Percentiles rank a stretch among this genome's conserved stretches.
Evolutionary conservation across 1,140 invertebrate genomes (phyloP).

Genomic region (Macrostomum lignano): DNA sequence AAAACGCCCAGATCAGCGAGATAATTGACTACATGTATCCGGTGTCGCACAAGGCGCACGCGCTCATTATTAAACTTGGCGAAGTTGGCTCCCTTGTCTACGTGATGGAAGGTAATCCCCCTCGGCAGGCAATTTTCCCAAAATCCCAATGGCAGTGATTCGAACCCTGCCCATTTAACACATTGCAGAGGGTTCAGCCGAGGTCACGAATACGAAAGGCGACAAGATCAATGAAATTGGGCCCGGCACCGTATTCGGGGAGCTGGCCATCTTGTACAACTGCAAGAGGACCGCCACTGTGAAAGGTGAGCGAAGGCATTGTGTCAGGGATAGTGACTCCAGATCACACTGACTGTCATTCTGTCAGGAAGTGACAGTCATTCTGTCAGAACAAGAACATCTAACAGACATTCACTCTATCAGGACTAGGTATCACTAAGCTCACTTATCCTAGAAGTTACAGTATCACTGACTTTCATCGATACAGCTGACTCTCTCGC

Average conservation of each 20-base stretch:
- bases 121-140: background rate
- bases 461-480: no score
- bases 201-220: no score
- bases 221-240: conserved; percentile 71
- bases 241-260: conserved; percentile 58
- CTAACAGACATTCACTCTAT: no score
- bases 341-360: conserved; percentile 8
- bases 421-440: no score
- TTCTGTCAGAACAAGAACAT: no score
- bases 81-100: conserved; percentile 90
- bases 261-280: conserved; percentile 92
- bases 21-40: conserved; percentile 98
- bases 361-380: no score
- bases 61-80: conserved; percentile 82
- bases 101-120: conserved; percentile 71
- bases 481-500: no score
- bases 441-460: no score
- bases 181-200: no score
- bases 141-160: no score
- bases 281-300: conserved; percentile 95
- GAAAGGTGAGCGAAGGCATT: conserved; percentile 36
- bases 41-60: conserved; percentile 62
- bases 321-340: background rate
- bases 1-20: conserved; percentile 76
- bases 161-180: no score